Percentiles rank a stretch among this genome's conserved stretches.
Evolutionary conservation across 2,113 vertebrate species (phyloP).

Genomic region (Agelaius phoeniceus): DNA sequence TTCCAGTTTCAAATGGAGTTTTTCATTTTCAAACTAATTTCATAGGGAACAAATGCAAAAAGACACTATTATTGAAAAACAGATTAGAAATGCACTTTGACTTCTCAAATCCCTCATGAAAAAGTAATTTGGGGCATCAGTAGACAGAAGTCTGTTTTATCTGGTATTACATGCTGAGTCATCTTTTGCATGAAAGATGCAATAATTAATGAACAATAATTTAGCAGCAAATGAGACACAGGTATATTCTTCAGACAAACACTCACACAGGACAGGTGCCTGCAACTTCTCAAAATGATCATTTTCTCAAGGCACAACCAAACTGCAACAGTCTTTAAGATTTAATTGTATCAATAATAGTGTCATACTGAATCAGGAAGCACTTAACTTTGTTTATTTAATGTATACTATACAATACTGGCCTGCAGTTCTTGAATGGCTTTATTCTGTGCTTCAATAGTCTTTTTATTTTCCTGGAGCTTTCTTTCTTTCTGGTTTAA

Average conservation of each 20-base stretch:
- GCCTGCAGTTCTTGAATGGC: no score
- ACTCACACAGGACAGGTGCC: neutral
- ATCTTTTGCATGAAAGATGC: no score
- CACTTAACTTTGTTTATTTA: no score
- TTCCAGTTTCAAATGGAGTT: slow-evolving; percentile 89
- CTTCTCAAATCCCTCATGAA: neutral
- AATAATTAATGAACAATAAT: neutral
- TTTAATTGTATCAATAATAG: neutral
- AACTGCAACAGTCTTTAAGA: neutral
- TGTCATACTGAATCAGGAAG: neutral
- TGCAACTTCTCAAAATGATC: neutral
- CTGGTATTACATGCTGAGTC: neutral
- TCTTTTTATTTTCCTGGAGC: no score
- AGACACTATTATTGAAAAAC: slow-evolving; percentile 22
- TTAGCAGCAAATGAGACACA: neutral
- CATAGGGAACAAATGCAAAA: slow-evolving; percentile 15
- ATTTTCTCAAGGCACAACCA: neutral
- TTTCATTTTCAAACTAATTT: slow-evolving; percentile 92
- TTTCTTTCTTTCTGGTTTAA: no score
- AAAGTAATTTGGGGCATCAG: neutral
- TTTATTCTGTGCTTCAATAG: no score
- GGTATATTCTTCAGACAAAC: neutral
- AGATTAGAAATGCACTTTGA: neutral
- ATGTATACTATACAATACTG: no score
- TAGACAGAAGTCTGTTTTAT: neutral